Conservation (phyloP, 1,140 invertebrate species). For the Saccostrea cuccullata region DNA sequence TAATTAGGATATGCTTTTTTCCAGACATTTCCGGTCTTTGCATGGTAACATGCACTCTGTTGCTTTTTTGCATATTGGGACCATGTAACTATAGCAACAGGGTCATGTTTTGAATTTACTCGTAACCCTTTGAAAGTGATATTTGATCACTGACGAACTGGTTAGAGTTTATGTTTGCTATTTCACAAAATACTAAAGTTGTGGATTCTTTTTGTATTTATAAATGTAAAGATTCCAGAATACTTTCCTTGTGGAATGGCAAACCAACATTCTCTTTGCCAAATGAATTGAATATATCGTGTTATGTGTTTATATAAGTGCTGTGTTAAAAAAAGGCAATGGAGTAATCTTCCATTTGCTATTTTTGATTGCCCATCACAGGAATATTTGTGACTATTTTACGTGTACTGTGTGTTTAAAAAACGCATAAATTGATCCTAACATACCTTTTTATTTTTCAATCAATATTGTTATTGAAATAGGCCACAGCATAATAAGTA, state of each 20-base stretch:
- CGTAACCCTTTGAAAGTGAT: conserved; percentile 11
- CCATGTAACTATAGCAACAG: conserved; percentile 49
- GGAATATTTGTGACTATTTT: neutral
- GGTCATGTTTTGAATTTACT: conserved; percentile 5
- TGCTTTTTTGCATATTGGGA: conserved; percentile 48
- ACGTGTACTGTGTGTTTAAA: conserved; percentile 27
- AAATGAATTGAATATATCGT: neutral
- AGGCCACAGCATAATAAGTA: neutral
- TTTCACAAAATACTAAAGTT: neutral
- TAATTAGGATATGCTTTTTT: conserved; percentile 13
- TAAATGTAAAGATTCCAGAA: neutral
- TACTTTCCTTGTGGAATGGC: neutral
- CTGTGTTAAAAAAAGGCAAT: neutral
- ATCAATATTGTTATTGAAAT: conserved; percentile 15
- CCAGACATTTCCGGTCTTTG: neutral
- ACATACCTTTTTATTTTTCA: conserved; percentile 14
- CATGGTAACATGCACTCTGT: conserved; percentile 18
- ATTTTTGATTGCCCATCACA: neutral
- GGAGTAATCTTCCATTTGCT: neutral
- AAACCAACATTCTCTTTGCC: neutral
- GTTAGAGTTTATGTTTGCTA: conserved; percentile 21
- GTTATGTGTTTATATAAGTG: conserved; percentile 20
- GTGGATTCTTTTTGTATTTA: neutral
- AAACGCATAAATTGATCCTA: conserved; percentile 34
- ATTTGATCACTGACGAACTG: neutral